phyloP scores from a whole-genome alignment of 1,140 invertebrate species.

The Euwallacea similis region DNA sequence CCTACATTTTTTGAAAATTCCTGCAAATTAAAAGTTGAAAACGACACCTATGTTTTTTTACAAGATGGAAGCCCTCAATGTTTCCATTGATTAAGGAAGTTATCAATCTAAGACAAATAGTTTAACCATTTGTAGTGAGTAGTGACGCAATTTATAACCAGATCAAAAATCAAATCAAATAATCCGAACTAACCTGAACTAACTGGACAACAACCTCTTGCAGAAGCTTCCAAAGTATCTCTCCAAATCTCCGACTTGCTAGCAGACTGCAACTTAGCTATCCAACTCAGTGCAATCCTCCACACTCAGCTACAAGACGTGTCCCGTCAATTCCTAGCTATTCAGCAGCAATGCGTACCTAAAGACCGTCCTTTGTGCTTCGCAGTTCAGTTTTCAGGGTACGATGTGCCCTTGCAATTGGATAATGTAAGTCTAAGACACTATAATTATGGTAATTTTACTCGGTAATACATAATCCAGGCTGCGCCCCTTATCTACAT shows the following conservation, averaged over 20 bases:
- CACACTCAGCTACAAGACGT: conserved; percentile 56
- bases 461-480: conserved; percentile 40
- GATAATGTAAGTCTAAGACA: conserved; percentile 44
- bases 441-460: conserved; percentile 30
- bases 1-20: no score
- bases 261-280: conserved; percentile 21
- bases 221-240: not conserved
- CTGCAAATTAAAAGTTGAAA: no score
- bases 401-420: conserved; percentile 50
- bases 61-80: no score
- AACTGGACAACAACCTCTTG: not conserved
- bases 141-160: no score
- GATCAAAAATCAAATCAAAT: no score
- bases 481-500: conserved; percentile 39
- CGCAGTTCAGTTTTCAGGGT: conserved; percentile 63
- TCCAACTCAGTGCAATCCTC: conserved; percentile 31
- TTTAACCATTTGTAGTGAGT: no score
- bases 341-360: conserved; percentile 60
- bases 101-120: no score
- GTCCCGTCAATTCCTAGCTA: conserved; percentile 60
- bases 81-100: no score
- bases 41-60: no score
- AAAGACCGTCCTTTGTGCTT: conserved; percentile 67
- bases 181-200: not conserved
- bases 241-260: not conserved